Percentiles rank a stretch among this genome's conserved stretches.
These are phyloP conservation scores for Campaea margaritaria DNA, from an alignment of 2,888 invertebrate species.

Conservation along the genomic window DNA sequence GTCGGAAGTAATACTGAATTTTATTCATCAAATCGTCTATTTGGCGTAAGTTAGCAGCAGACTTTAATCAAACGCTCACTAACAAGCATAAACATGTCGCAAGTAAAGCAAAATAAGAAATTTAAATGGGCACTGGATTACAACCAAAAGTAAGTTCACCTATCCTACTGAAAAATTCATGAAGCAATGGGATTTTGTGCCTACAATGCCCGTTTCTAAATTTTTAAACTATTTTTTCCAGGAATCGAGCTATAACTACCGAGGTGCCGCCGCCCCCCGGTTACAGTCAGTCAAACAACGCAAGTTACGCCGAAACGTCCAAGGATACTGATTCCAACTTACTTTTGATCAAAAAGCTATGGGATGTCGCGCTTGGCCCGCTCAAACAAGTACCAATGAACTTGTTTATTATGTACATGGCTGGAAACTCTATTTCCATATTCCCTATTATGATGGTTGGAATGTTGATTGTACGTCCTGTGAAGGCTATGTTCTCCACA, in stretches of 20 bases:
- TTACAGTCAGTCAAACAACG: slow-evolving; percentile 89
- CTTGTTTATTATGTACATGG: slow-evolving; percentile 99
- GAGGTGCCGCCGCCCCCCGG: slow-evolving; percentile 94
- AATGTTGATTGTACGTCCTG: slow-evolving; percentile 98
- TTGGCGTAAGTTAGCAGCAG: too few species aligned
- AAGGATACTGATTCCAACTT: slow-evolving; percentile 93
- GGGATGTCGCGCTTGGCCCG: slow-evolving; percentile 98
- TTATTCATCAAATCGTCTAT: too few species aligned
- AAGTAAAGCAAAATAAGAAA: slow-evolving; percentile 77
- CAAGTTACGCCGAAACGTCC: slow-evolving; percentile 91
- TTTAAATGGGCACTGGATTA: slow-evolving; percentile 88
- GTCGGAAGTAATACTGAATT: too few species aligned
- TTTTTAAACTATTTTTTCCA: slow-evolving; percentile 44
- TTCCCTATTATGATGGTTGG: slow-evolving; percentile 99
- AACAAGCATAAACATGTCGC: slow-evolving; percentile 59
- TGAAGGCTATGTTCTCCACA: slow-evolving; percentile 97
- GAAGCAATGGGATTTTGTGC: background rate
- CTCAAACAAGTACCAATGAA: slow-evolving; percentile 99
- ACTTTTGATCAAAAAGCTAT: slow-evolving; percentile 96
- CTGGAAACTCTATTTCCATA: slow-evolving; percentile 99
- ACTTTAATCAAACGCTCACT: too few species aligned
- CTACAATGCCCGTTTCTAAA: background rate
- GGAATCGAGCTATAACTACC: slow-evolving; percentile 59
- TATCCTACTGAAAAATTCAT: background rate
- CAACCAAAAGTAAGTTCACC: slow-evolving; percentile 80